Evolutionary conservation across 2,888 invertebrate species (phyloP).

Genomic region (Dione juno): DNA sequence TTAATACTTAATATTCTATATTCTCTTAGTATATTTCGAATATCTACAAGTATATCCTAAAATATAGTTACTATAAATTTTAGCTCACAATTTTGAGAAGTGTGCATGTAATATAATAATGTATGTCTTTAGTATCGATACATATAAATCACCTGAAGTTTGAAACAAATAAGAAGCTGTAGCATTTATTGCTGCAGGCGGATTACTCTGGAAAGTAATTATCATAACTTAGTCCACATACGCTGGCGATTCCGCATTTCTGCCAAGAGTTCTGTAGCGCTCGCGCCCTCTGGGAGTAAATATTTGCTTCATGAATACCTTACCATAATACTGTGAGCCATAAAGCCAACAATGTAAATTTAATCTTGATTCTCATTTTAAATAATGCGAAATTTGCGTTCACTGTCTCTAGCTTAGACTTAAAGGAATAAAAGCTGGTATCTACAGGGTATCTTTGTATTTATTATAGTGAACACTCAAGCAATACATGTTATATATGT

Average conservation of each 20-base stretch:
- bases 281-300: constrained; percentile 67
- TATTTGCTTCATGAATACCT: constrained; percentile 79
- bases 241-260: constrained; percentile 62
- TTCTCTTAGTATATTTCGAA: too few species aligned
- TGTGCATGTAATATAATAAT: neutral
- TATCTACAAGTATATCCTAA: too few species aligned
- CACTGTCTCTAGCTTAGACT: constrained; percentile 45
- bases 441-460: constrained; percentile 22
- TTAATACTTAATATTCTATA: neutral
- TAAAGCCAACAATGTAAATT: constrained; percentile 78
- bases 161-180: constrained; percentile 28
- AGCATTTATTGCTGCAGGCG: constrained; percentile 53
- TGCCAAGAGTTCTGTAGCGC: constrained; percentile 55
- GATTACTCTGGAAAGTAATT: constrained; percentile 72
- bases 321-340: constrained; percentile 69
- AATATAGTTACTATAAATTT: too few species aligned
- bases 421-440: neutral
- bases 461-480: neutral
- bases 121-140: neutral
- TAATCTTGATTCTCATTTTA: constrained; percentile 72
- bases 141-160: neutral
- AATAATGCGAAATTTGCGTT: constrained; percentile 59
- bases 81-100: too few species aligned
- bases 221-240: constrained; percentile 71
- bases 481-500: neutral